Conservation (phyloP, 2,797 vertebrate species). For the Stomatorhinus walkeri region DNA sequence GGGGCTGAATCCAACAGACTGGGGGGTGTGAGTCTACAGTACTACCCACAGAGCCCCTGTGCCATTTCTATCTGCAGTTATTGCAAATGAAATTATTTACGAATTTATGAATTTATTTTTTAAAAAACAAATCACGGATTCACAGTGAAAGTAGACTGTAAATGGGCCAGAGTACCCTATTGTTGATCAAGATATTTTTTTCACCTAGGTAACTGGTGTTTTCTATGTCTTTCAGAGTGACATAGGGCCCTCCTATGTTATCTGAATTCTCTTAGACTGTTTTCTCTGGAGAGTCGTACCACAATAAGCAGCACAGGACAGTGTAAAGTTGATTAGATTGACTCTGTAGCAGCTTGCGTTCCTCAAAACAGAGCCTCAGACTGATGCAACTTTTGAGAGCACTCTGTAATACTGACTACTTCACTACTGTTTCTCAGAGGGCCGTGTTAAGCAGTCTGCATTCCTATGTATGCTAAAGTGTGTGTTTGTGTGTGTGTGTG, state of each 20-base stretch:
- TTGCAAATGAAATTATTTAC: not conserved
- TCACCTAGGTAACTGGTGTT: not conserved
- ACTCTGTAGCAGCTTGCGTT: not conserved
- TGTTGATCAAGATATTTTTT: not conserved
- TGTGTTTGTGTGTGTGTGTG: not conserved
- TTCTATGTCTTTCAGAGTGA: not conserved
- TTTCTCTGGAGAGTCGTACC: not conserved
- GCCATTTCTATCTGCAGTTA: not conserved
- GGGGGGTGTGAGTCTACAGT: not conserved
- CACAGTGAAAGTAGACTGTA: not conserved
- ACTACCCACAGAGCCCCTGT: not conserved
- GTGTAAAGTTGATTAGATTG: constrained; percentile 6
- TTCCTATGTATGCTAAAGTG: not conserved
- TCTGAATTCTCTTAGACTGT: not conserved
- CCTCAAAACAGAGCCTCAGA: not conserved
- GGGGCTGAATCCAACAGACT: not conserved
- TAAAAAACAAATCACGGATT: not conserved
- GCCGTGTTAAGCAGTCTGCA: not conserved
- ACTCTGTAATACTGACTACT: not conserved
- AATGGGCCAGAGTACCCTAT: not conserved
- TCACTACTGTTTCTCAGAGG: not conserved
- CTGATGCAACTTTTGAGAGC: constrained; percentile 5
- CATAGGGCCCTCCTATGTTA: not conserved
- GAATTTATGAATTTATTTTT: not conserved
- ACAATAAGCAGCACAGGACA: not conserved